A percentile compares a stretch with the other conserved stretches of the same genome.
phyloP scores from a whole-genome alignment of 1,140 invertebrate genomes.

The Drosophila willistoni region DNA sequence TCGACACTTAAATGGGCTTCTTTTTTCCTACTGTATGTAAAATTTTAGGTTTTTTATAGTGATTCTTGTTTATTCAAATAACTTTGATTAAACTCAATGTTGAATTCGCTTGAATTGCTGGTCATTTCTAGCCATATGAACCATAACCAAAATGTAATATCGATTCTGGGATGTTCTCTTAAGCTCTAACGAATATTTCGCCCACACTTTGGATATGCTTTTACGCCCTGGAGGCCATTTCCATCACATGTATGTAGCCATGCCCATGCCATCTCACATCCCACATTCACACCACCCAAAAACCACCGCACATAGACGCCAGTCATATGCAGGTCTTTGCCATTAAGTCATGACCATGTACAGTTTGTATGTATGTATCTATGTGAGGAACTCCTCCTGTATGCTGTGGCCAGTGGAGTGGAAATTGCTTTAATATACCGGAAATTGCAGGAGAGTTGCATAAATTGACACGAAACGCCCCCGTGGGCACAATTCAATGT shows the following conservation, averaged over 20 bases:
- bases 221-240: conserved; percentile 66
- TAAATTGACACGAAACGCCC: conserved; percentile 78
- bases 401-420: conserved; percentile 53
- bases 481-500: conserved; percentile 68
- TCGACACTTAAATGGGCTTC: no score
- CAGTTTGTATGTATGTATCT: neutral
- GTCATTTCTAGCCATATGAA: conserved; percentile 11
- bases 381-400: conserved; percentile 13
- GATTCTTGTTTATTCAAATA: neutral
- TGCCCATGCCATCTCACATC: neutral
- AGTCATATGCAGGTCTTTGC: conserved; percentile 65
- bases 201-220: conserved; percentile 34
- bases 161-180: conserved; percentile 21
- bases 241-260: conserved; percentile 15
- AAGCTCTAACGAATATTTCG: conserved; percentile 4
- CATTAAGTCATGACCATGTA: conserved; percentile 66
- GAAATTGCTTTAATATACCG: conserved; percentile 81
- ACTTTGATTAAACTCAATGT: neutral
- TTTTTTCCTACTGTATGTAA: no score
- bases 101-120: neutral
- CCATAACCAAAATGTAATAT: conserved; percentile 26
- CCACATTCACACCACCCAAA: conserved; percentile 22
- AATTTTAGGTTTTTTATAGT: no score
- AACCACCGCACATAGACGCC: conserved; percentile 25
- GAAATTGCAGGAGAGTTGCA: conserved; percentile 80